These are phyloP conservation scores for Actenoides lindsayi DNA, from an alignment of 2,113 vertebrate species.

Conservation along the genomic window DNA sequence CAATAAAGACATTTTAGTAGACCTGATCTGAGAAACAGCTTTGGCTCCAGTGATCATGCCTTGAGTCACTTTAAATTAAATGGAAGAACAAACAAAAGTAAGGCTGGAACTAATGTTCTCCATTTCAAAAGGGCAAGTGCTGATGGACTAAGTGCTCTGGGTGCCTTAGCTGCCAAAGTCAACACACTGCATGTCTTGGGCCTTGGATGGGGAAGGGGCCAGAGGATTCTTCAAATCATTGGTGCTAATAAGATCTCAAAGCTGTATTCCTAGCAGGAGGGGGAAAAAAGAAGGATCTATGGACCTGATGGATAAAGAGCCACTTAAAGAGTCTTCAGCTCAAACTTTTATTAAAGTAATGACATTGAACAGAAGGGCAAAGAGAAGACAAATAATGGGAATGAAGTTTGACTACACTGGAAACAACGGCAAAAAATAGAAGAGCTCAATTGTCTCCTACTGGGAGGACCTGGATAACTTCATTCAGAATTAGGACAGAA, in stretches of 20 bases:
- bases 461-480: neutral
- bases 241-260: neutral
- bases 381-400: neutral
- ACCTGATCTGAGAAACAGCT: slow-evolving; percentile 4
- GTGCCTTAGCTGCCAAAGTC: neutral
- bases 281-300: neutral
- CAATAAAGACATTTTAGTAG: slow-evolving; percentile 35
- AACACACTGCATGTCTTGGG: neutral
- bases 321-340: slow-evolving; percentile 1
- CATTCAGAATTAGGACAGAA: slow-evolving; percentile 18
- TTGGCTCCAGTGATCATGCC: neutral
- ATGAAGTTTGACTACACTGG: neutral
- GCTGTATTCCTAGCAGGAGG: neutral
- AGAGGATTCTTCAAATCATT: neutral
- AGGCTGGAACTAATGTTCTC: slow-evolving; percentile 38
- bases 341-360: neutral
- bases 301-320: neutral
- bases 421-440: neutral
- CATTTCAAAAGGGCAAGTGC: slow-evolving; percentile 13
- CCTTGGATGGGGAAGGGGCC: neutral
- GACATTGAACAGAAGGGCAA: neutral
- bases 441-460: neutral
- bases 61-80: slow-evolving; percentile 40
- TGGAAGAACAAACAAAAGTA: slow-evolving; percentile 28
- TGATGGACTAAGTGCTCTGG: slow-evolving; percentile 48